Evolutionary conservation across 23 tunicate species (phyloP).

Genomic region (Halocynthia roretzi): DNA sequence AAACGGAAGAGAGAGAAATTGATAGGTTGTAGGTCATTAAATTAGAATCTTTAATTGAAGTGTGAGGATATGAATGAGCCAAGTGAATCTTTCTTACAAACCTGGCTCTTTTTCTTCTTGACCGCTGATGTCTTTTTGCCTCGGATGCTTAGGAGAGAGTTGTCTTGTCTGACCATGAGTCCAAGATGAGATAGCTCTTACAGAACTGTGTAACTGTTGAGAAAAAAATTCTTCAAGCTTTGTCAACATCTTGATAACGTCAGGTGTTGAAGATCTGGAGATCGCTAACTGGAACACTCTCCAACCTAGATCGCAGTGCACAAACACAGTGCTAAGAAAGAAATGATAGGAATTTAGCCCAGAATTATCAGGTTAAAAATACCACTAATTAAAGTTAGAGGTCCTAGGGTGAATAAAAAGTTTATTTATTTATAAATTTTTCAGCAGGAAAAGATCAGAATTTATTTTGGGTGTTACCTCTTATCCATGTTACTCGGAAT

Average conservation of each 20-base stretch:
- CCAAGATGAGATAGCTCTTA: slow-evolving; percentile 54
- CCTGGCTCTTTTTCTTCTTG: no score
- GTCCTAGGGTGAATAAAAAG: no score
- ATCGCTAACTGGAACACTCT: slow-evolving; percentile 64
- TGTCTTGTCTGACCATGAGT: slow-evolving; percentile 10
- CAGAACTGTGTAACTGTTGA: slow-evolving; percentile 73
- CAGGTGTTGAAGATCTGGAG: slow-evolving; percentile 89
- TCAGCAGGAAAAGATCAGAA: not conserved
- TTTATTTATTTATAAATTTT: no score
- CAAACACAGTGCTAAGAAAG: slow-evolving; percentile 46
- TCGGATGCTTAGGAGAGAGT: slow-evolving; percentile 4
- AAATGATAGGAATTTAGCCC: not conserved
- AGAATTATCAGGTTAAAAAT: not conserved
- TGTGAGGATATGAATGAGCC: no score
- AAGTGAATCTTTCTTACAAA: no score
- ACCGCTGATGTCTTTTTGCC: not conserved
- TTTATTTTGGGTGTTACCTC: not conserved
- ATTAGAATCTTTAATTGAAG: no score
- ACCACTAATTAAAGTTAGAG: not conserved
- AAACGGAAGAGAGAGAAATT: no score
- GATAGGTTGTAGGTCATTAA: no score
- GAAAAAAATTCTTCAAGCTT: slow-evolving; percentile 81
- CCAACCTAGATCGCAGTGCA: slow-evolving; percentile 76
- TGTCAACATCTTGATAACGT: slow-evolving; percentile 84
- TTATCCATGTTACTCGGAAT: slow-evolving; percentile 21